Evolutionary conservation across 1,140 invertebrate species (phyloP), one percentile per base, ranked within the genome.

Genomic region (Temnothorax curvispinosus): DNA sequence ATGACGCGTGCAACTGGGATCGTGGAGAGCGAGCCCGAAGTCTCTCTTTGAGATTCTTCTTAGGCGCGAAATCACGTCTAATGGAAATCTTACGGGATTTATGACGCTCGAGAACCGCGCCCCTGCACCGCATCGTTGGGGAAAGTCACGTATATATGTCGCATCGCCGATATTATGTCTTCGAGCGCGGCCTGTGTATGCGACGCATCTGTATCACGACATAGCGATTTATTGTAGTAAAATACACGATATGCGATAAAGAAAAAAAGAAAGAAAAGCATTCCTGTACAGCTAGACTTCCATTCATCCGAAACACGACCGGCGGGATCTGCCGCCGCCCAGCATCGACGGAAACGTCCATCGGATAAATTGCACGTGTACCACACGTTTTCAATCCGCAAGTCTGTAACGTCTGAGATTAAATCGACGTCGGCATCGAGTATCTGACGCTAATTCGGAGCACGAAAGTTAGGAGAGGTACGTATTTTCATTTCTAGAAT

Each of bases 81-180:
- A 84, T 32, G 27, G 32, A 75, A 74, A 62, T 18, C 41, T 75
- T 32, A 27, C 18, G n/a, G 15, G 15, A 74, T 38, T 72, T 65
- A 4, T 0, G 58, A 78, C 15, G 32, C 35, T 41, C 7, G 38
- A 41, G 15, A 71, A 44, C 38, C 54, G 27, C 27, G 27, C 27
- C 27, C 27, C 27, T 27, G 27, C 27, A 44, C 38, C 54, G 58
- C 41, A 18, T 58, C 32, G n/a, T n/a, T 5, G 38, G 4, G 8
- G 38, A n/a, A 58, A 82, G 41, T 82, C 38, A 60, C 67, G 41
- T 82, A 72, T 82, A 58, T n/a, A 58, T n/a, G 65, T 71, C 64
- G 38, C 50, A 18, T 82, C 41, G 8, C 32, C 80, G 67, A 84
- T 74, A 60, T 60, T 58, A 58, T 50, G n/a, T 75, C 69, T 38